Base-by-base conservation (phyloP, 2,797 vertebrate species). In the Aplochiton taeniatus region DNA sequence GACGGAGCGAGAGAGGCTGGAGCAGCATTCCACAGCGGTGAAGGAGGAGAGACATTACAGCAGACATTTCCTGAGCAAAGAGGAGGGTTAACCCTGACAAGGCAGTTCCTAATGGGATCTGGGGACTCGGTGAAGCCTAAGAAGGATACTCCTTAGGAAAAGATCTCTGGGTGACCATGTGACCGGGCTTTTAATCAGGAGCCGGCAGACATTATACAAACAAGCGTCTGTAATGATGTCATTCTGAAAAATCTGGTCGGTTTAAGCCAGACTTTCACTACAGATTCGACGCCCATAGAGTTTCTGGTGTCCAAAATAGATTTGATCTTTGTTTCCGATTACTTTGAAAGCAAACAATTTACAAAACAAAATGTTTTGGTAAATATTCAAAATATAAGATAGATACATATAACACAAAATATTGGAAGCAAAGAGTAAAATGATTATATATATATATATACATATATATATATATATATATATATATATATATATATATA, bases 1-100 rank as follows among this genome's bases (percentile, higher is more conserved):
- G 43, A 56, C 42, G n/a, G 46, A 58, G 58, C 46, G 62, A 49
- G 41, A 12, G 12, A n/a, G 13, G 60, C 50, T 59, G 66, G 68
- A 76, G 60, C 72, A 80, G 84, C 85, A 91, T 91, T 93, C 90
- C 89, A 85, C 84, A 90, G 85, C 72, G 82, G 85, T 89, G 86
- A 91, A 87, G 83, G 83, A 83, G 83, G 79, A 79, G 84, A 89
- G 86, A 91, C 86, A 79, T 91, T 84, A 83, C 62, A 19, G 78
- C 77, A 69, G 84, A 82, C 79, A 84, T 90, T 90, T 89, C 88
- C 81, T 77, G 85, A 78, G 79, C 49, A n/a, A 74, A 85, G 80
- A 83, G 61, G 75, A 84, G 83, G 71, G 31, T 86, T 85, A 85
- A 71, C 72, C 90, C 86, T 89, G 83, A 86, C 82, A 77, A 76